phyloP scores from a whole-genome alignment of 2,113 vertebrate species.

The Nettapus auritus region DNA sequence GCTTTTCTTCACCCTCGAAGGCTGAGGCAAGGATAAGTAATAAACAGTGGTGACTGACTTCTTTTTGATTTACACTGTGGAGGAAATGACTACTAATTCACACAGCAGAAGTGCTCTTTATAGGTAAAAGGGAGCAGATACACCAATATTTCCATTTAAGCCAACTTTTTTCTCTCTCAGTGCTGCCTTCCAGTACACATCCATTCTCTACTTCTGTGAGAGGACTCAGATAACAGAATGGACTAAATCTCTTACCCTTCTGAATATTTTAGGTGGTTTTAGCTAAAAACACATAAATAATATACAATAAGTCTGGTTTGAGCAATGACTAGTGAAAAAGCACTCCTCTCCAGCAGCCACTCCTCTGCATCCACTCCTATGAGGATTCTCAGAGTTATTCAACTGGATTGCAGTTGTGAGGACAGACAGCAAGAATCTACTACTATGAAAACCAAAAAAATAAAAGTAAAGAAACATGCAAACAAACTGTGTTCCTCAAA shows the following conservation, averaged over 20 bases:
- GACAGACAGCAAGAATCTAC: background rate
- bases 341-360: background rate
- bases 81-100: background rate
- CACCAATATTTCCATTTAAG: background rate
- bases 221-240: background rate
- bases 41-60: background rate
- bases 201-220: background rate
- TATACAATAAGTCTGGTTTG: background rate
- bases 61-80: background rate
- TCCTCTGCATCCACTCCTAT: background rate
- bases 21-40: background rate
- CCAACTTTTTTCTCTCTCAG: background rate
- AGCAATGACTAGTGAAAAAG: background rate
- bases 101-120: background rate
- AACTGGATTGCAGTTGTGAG: background rate
- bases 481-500: background rate
- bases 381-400: background rate
- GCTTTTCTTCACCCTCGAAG: background rate
- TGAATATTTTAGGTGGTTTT: background rate
- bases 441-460: background rate
- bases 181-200: background rate
- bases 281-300: background rate
- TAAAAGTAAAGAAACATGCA: accelerated
- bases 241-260: background rate
- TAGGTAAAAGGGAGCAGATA: accelerated